Conservation (phyloP, 2,888 invertebrate genomes). For the Heterodera filipjevi region DNA sequence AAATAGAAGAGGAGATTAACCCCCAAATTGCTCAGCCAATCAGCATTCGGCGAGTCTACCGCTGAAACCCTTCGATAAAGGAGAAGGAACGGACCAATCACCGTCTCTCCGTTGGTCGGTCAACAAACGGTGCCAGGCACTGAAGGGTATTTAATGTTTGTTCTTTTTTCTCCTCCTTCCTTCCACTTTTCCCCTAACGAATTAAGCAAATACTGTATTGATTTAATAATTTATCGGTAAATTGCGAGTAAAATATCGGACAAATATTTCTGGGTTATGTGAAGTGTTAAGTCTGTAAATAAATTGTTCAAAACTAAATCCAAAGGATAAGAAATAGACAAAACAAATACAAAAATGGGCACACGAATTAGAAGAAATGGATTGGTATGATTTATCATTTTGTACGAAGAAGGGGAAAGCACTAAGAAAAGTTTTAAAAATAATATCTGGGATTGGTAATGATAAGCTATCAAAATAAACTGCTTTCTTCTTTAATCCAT, state of each 20-base stretch:
- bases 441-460: neutral
- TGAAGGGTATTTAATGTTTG: neutral
- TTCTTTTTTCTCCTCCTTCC: neutral
- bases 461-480: conserved; percentile 24
- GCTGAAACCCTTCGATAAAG: too few relatives aligned
- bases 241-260: neutral
- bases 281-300: neutral
- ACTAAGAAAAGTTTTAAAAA: neutral
- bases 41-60: too few relatives aligned
- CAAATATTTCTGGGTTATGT: conserved; percentile 28
- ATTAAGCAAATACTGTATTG: too few relatives aligned
- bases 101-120: too few relatives aligned
- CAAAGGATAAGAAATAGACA: conserved; percentile 17
- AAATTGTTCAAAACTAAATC: conserved; percentile 11
- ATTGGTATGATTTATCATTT: too few relatives aligned
- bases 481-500: neutral
- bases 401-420: neutral
- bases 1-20: too few relatives aligned
- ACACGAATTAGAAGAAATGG: neutral
- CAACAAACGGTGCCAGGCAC: neutral
- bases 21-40: too few relatives aligned
- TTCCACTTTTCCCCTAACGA: too few relatives aligned
- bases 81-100: too few relatives aligned
- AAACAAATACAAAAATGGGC: conserved; percentile 29
- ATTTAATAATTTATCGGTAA: neutral